A percentile compares a stretch with the other conserved stretches of the same genome.
phyloP scores from a whole-genome alignment of 2,113 vertebrate species.

The Maccullochella peelii region DNA sequence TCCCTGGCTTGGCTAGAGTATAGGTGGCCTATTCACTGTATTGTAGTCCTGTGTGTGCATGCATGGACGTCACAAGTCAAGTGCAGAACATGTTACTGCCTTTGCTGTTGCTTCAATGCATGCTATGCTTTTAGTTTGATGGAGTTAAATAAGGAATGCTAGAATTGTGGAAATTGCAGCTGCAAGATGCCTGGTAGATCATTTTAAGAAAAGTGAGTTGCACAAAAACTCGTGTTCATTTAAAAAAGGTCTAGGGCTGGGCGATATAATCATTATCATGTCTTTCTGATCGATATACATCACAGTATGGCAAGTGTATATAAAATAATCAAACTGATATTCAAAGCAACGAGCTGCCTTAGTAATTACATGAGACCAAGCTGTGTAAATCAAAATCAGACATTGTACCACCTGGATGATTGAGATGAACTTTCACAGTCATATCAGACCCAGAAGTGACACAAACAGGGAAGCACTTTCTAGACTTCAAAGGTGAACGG shows the following conservation, averaged over 20 bases:
- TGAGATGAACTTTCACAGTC: not conserved
- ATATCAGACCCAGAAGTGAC: not conserved
- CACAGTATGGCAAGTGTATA: not conserved
- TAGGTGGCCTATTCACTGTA: slow-evolving; percentile 64
- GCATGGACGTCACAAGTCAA: slow-evolving; percentile 25
- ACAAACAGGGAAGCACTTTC: not conserved
- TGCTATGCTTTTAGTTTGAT: not conserved
- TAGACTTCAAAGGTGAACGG: not conserved
- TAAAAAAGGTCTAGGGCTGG: not conserved
- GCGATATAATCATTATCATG: not conserved
- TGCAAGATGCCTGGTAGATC: not conserved
- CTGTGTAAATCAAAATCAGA: not conserved
- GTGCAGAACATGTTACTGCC: slow-evolving; percentile 14
- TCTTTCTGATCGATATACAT: not conserved
- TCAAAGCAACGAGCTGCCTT: not conserved
- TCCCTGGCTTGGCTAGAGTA: slow-evolving; percentile 56
- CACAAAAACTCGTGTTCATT: not conserved
- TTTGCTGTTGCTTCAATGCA: slow-evolving; percentile 11
- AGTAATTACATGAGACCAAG: not conserved
- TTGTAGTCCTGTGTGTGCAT: slow-evolving; percentile 51
- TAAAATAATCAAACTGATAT: not conserved
- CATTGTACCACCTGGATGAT: not conserved
- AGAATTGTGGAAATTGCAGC: not conserved
- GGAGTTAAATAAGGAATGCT: not conserved
- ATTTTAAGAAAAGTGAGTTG: not conserved